A percentile compares a stretch with the other conserved stretches of the same genome.
Conservation (phyloP, 2,797 vertebrate species). For the Alosa sapidissima region DNA sequence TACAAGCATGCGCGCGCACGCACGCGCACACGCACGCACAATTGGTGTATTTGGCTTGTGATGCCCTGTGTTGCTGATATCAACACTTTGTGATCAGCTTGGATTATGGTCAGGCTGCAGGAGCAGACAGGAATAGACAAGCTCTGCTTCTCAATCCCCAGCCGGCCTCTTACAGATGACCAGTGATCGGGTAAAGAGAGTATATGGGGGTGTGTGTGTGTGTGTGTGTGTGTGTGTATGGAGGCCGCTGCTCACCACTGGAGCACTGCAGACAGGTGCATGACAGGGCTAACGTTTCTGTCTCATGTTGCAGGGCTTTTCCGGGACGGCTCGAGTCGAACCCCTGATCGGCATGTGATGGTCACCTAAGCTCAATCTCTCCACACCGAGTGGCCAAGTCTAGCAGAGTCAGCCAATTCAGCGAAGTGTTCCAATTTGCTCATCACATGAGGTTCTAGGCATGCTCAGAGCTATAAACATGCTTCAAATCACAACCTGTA, state of each 20-base stretch:
- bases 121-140: neutral
- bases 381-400: neutral
- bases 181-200: neutral
- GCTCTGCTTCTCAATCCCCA: neutral
- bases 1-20: no score
- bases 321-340: neutral
- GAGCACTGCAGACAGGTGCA: neutral
- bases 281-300: neutral
- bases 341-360: neutral
- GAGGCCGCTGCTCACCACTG: neutral
- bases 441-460: neutral
- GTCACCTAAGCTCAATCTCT: neutral
- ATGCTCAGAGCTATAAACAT: neutral
- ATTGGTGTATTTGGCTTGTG: no score
- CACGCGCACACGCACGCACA: no score
- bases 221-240: no score
- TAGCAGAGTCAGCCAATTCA: neutral
- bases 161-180: neutral
- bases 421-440: neutral
- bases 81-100: slow-evolving; percentile 11
- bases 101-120: neutral
- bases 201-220: no score
- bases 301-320: neutral
- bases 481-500: neutral
- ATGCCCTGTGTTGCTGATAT: neutral